phyloP scores from a whole-genome alignment of 1,140 invertebrate genomes.

The Cyclargus thomasi region DNA sequence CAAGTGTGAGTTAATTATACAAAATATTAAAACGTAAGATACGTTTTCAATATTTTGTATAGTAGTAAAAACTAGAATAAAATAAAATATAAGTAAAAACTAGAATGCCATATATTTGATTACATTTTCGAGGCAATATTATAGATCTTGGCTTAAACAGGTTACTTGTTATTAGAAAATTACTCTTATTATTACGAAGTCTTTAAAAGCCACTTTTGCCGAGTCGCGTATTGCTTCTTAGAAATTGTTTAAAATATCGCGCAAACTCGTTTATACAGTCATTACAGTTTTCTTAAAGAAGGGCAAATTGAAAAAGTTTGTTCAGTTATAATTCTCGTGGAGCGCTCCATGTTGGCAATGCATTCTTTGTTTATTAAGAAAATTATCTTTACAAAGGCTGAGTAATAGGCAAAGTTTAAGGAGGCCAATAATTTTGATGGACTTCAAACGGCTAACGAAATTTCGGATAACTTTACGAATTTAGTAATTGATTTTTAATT shows the following conservation, averaged over 20 bases:
- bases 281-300: constrained; percentile 45
- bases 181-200: background rate
- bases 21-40: too few relatives aligned
- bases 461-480: constrained; percentile 5
- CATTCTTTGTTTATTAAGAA: constrained; percentile 35
- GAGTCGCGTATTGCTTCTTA: background rate
- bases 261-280: constrained; percentile 52
- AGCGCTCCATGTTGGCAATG: constrained; percentile 22
- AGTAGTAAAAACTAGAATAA: too few relatives aligned
- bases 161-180: background rate
- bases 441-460: constrained; percentile 18
- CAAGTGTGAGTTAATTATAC: too few relatives aligned
- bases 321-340: constrained; percentile 29
- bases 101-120: too few relatives aligned
- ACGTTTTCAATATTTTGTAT: too few relatives aligned
- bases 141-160: too few relatives aligned
- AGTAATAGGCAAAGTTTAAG: constrained; percentile 32
- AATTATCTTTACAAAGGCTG: constrained; percentile 34
- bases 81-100: too few relatives aligned
- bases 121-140: too few relatives aligned
- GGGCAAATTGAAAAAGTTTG: constrained; percentile 58
- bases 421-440: constrained; percentile 27
- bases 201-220: background rate
- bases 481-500: background rate
- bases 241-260: constrained; percentile 7